Conservation (phyloP, 2,113 vertebrate species). For the Phrynocephalus versicolor region DNA sequence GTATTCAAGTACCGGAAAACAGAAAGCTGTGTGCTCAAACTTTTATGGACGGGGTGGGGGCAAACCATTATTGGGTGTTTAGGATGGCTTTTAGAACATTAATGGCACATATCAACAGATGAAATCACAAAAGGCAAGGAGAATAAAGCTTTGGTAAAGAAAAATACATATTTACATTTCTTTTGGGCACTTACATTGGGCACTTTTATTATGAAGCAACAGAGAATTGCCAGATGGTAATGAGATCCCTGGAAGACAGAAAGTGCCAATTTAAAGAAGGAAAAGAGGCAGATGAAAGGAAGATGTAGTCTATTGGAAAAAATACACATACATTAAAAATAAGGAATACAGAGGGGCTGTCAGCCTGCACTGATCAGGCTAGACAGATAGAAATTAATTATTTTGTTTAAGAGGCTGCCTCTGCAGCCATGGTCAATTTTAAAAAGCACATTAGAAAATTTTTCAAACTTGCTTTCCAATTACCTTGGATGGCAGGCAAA, state of each 20-base stretch:
- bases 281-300: conserved; percentile 70
- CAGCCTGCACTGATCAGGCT: conserved; percentile 68
- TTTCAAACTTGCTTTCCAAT: conserved; percentile 77
- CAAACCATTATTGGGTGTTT: conserved; percentile 39
- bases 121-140: conserved; percentile 56
- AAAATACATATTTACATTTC: conserved; percentile 62
- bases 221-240: conserved; percentile 67
- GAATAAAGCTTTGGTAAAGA: conserved; percentile 56
- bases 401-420: conserved; percentile 74
- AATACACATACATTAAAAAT: conserved; percentile 64
- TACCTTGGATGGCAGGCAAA: conserved; percentile 70
- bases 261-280: conserved; percentile 71
- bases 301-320: conserved; percentile 55
- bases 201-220: conserved; percentile 62
- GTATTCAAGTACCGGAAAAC: conserved; percentile 14
- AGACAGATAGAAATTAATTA: conserved; percentile 81
- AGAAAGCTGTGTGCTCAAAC: not conserved
- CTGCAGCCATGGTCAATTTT: conserved; percentile 75
- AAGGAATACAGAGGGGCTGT: conserved; percentile 70
- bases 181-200: conserved; percentile 49
- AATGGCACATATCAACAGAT: conserved; percentile 55
- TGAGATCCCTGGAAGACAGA: conserved; percentile 75
- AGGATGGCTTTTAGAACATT: conserved; percentile 62
- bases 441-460: conserved; percentile 72
- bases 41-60: not conserved